phyloP scores from a whole-genome alignment of 2,888 invertebrate genomes.

The Podotricha telesiphe region DNA sequence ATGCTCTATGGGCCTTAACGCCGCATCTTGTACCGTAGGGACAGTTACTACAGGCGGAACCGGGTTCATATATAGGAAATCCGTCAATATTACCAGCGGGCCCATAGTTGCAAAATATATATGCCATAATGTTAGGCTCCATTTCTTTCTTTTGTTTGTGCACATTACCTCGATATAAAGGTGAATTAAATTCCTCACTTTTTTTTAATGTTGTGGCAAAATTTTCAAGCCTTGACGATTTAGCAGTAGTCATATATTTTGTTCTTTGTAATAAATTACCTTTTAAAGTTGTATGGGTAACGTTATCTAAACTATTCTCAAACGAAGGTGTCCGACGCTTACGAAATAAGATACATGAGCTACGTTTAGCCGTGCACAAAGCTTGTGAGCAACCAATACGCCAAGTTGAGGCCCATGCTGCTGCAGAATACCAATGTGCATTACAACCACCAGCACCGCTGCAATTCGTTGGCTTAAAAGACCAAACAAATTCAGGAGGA shows the following conservation, averaged over 20 bases:
- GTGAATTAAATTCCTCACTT: conserved; percentile 52
- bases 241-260: conserved; percentile 58
- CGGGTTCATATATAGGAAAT: conserved; percentile 75
- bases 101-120: conserved; percentile 77
- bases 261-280: conserved; percentile 67
- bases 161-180: conserved; percentile 63
- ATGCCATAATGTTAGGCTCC: conserved; percentile 68
- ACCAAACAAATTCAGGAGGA: conserved; percentile 68
- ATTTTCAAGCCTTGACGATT: conserved; percentile 55
- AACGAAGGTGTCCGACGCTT: conserved; percentile 54
- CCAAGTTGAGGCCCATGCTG: conserved; percentile 78
- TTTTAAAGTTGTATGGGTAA: conserved; percentile 47
- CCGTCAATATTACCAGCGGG: conserved; percentile 78
- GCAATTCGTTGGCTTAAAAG: conserved; percentile 68
- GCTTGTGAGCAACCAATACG: conserved; percentile 75
- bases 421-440: conserved; percentile 73
- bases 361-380: conserved; percentile 67
- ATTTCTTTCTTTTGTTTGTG: conserved; percentile 49
- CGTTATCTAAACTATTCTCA: conserved; percentile 28
- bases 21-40: conserved; percentile 70
- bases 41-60: conserved; percentile 66
- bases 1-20: conserved; percentile 69
- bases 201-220: conserved; percentile 51
- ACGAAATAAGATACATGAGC: conserved; percentile 64
- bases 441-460: conserved; percentile 74